phyloP scores from a whole-genome alignment of 2,888 invertebrate species.

The Chrysodeixis includens region DNA sequence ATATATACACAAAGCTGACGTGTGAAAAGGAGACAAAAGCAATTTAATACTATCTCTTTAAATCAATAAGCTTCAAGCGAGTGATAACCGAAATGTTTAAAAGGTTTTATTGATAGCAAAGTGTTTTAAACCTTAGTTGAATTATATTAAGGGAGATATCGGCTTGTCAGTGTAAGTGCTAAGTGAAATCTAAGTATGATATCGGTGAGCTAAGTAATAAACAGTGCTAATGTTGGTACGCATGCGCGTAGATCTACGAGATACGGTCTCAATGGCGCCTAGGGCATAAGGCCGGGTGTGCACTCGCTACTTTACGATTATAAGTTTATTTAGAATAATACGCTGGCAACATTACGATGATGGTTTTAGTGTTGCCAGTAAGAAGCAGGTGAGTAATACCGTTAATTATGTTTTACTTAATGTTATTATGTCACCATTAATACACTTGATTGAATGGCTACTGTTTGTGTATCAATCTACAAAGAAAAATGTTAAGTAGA shows the following conservation, averaged over 20 bases:
- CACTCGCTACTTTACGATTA: slow-evolving; percentile 36
- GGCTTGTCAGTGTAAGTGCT: slow-evolving; percentile 39
- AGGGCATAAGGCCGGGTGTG: slow-evolving; percentile 57
- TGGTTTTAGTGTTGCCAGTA: slow-evolving; percentile 27
- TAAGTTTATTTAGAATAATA: slow-evolving; percentile 5
- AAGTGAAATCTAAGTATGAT: slow-evolving; percentile 66
- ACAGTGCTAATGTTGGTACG: slow-evolving; percentile 70
- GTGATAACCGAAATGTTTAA: slow-evolving; percentile 48
- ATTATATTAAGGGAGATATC: slow-evolving; percentile 31
- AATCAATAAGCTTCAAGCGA: slow-evolving; percentile 54
- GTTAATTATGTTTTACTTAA: slow-evolving; percentile 14
- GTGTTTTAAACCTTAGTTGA: slow-evolving; percentile 24
- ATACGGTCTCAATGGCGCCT: slow-evolving; percentile 70
- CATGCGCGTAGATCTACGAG: slow-evolving; percentile 76
- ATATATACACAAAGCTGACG: slow-evolving; percentile 24
- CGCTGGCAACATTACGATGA: slow-evolving; percentile 38
- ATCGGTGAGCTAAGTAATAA: slow-evolving; percentile 75
- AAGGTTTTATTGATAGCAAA: slow-evolving; percentile 21
- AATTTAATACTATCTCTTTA: slow-evolving; percentile 51
- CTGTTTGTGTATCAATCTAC: neutral
- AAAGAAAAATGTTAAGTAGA: neutral
- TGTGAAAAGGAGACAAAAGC: slow-evolving; percentile 50
- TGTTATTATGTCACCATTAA: neutral
- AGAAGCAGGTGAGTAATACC: slow-evolving; percentile 36
- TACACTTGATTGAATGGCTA: neutral